Evolutionary conservation across 1,140 invertebrate genomes (phyloP), one percentile per base, ranked within the genome.

Genomic region (Dreissena rostriformis): DNA sequence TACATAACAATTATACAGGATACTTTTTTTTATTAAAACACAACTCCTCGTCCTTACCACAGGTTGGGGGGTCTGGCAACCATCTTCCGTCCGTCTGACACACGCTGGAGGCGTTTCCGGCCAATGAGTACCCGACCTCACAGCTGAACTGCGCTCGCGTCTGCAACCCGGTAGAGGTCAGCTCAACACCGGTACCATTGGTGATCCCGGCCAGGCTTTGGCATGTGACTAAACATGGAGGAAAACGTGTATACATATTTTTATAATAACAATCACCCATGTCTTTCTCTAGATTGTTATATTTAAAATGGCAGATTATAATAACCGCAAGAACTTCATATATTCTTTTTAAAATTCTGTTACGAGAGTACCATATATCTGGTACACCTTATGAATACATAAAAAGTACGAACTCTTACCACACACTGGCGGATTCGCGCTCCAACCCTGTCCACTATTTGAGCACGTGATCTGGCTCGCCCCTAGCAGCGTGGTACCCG

Each of bases 121-220:
- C 49, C 14, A 82, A 52, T 6, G 71, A 74, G n/a, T 74, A 82
- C 39, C 80, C 80, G 39, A 75, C 26, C 28, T 82, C 71, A 68
- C 80, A 82, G 12, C 63, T 55, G 61, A 75, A 75, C n/a, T 4
- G 15, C 2, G 72, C 80, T n/a, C 6, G 49, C 1, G 80, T 82
- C 17, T 28, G 12, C 22, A 82, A 57, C 15, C 80, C 80, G 24
- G n/a, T 11, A n/a, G 68, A 53, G 22, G 57, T 67, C 10, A 82
- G 52, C 24, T 28, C 24, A 5, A 82, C 55, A 26, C 39, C 68
- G 0, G 63, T 72, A 67, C 63, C 70, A 51, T 12, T 52, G 14
- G 57, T n/a, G 17, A 61, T 6, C 57, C 17, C 17, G 57, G 17
- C 57, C 57, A 61, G 57, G 57, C 57, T 61, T 39, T 39, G 39